Conservation (phyloP, 2,888 invertebrate species). For the Ophion costatus region DNA sequence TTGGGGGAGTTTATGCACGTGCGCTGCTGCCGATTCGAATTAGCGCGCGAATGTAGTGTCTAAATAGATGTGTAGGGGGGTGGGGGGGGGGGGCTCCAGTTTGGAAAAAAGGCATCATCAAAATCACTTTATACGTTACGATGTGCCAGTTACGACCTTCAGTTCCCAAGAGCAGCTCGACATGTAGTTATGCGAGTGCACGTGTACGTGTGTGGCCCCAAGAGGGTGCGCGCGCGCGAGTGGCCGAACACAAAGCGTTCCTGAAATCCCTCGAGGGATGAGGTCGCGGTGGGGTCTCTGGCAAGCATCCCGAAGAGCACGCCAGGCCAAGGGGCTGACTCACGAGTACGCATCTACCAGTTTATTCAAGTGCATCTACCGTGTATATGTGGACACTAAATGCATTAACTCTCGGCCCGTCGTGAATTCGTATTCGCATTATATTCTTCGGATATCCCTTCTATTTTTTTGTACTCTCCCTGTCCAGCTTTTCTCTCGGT, state of each 20-base stretch:
- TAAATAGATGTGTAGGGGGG: neutral
- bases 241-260: conserved; percentile 63
- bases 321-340: conserved; percentile 48
- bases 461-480: conserved; percentile 20
- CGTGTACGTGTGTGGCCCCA: conserved; percentile 21
- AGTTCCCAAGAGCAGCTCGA: neutral
- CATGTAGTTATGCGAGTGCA: conserved; percentile 15
- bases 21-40: conserved; percentile 70
- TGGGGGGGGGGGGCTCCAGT: neutral
- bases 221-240: conserved; percentile 63
- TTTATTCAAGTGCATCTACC: conserved; percentile 55
- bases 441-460: conserved; percentile 4
- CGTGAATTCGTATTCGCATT: conserved; percentile 8
- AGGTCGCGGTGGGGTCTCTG: conserved; percentile 51
- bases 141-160: conserved; percentile 22
- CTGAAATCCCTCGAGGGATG: conserved; percentile 55
- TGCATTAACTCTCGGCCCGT: conserved; percentile 30
- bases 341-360: conserved; percentile 51
- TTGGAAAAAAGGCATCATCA: neutral
- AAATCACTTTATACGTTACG: neutral
- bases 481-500: neutral
- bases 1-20: conserved; percentile 70
- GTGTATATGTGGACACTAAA: conserved; percentile 16
- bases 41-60: conserved; percentile 60
- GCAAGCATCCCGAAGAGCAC: conserved; percentile 57